Conservation (phyloP, 2,797 vertebrate genomes). For the Molossus molossus region DNA sequence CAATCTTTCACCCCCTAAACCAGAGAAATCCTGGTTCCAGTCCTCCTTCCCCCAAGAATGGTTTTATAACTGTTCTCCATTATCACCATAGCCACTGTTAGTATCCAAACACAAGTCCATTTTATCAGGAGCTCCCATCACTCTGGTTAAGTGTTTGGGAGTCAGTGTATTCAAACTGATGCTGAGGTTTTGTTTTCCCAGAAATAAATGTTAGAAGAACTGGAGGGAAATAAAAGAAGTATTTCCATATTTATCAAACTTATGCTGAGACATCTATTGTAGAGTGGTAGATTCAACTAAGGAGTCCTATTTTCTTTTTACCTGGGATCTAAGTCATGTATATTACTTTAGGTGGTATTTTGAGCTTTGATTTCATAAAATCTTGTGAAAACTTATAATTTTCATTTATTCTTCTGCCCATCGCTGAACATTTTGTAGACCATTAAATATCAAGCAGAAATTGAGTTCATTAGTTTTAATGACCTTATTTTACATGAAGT, state of each 20-base stretch:
- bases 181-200: not conserved
- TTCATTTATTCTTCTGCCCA: not conserved
- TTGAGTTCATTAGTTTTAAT: not conserved
- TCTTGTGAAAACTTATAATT: slow-evolving; percentile 9
- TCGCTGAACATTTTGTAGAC: slow-evolving; percentile 29
- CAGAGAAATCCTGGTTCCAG: not conserved
- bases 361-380: slow-evolving; percentile 60
- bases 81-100: not conserved
- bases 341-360: slow-evolving; percentile 31
- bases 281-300: not conserved
- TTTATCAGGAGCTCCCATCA: not conserved
- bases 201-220: not conserved
- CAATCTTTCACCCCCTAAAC: not conserved
- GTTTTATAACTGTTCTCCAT: not conserved
- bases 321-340: not conserved
- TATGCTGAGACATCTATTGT: not conserved
- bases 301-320: not conserved
- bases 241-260: not conserved
- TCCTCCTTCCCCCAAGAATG: not conserved
- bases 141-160: not conserved
- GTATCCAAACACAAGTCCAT: not conserved
- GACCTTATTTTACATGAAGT: not conserved
- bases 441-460: slow-evolving; percentile 44
- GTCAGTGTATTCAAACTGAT: not conserved
- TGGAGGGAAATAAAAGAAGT: not conserved